Evolutionary conservation across 2,888 invertebrate species (phyloP).

Genomic region (Liodrosophila aerea): DNA sequence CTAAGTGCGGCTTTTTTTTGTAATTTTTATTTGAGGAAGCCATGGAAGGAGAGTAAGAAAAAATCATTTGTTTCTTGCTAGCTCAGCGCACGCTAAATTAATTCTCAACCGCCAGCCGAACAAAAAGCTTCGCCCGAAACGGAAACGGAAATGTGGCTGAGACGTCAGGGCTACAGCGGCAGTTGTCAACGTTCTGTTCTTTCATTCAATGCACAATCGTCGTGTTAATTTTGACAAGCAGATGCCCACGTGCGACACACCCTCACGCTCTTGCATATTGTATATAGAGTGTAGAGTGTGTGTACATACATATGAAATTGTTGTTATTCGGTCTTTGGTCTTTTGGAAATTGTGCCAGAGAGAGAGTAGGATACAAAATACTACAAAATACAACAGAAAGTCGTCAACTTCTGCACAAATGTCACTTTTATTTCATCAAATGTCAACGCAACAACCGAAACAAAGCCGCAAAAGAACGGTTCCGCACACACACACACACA

Average conservation of each 20-base stretch:
- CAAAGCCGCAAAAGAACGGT: constrained; percentile 72
- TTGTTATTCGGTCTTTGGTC: constrained; percentile 38
- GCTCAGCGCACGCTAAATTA: constrained; percentile 76
- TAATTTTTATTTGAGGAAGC: constrained; percentile 59
- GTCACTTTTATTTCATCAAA: constrained; percentile 78
- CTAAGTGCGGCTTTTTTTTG: constrained; percentile 51
- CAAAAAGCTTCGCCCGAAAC: constrained; percentile 62
- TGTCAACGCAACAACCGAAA: constrained; percentile 77
- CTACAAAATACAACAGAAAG: constrained; percentile 41
- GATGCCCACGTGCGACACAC: constrained; percentile 64
- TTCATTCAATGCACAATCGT: constrained; percentile 62
- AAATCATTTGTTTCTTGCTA: constrained; percentile 74
- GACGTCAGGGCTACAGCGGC: constrained; percentile 54
- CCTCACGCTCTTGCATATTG: not conserved
- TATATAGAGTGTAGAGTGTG: not conserved
- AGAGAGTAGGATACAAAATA: constrained; percentile 12
- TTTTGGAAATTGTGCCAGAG: constrained; percentile 43
- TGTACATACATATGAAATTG: constrained; percentile 38
- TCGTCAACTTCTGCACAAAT: constrained; percentile 72
- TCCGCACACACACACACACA: constrained; percentile 23
- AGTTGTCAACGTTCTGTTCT: constrained; percentile 55
- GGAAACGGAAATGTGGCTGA: constrained; percentile 76
- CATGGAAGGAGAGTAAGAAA: constrained; percentile 45
- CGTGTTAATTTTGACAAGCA: constrained; percentile 75
- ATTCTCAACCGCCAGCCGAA: constrained; percentile 65